These are phyloP conservation scores for Poecilia picta DNA, from an alignment of 2,797 vertebrate genomes.

Conservation along the genomic window DNA sequence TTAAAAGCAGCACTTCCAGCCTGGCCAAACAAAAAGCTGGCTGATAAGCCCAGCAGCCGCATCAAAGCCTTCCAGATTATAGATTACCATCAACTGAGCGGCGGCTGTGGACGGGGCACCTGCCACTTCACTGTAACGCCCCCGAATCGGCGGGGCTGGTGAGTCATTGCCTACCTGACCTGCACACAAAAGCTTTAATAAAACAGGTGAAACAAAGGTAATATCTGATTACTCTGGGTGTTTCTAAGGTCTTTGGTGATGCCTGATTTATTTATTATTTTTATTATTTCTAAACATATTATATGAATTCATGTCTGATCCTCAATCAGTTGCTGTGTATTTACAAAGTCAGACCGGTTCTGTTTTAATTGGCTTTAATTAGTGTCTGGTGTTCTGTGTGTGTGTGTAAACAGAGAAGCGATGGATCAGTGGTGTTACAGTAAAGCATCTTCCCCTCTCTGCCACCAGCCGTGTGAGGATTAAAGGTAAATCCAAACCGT, in stretches of 20 bases:
- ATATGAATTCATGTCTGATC: not conserved
- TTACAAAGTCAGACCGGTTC: not conserved
- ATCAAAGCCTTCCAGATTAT: conserved; percentile 65
- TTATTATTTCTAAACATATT: not conserved
- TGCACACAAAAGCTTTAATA: conserved; percentile 37
- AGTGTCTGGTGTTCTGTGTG: conserved; percentile 1
- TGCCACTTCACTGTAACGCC: conserved; percentile 54
- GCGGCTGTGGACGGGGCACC: conserved; percentile 37
- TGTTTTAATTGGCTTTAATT: conserved; percentile 28
- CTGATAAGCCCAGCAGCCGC: conserved; percentile 46
- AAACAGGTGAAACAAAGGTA: conserved; percentile 37
- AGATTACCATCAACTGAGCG: conserved; percentile 63
- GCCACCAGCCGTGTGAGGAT: conserved; percentile 63
- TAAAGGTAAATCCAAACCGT: conserved; percentile 70
- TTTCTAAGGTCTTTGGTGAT: not conserved
- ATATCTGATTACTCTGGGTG: not conserved
- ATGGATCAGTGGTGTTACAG: conserved; percentile 17
- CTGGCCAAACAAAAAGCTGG: conserved; percentile 58
- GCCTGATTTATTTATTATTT: not conserved
- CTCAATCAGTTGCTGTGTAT: not conserved
- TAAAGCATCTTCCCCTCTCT: conserved; percentile 28
- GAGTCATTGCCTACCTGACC: conserved; percentile 1
- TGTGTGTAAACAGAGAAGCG: conserved; percentile 7
- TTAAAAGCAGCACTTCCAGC: conserved; percentile 38
- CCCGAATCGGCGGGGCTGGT: conserved; percentile 20